Evolutionary conservation across 2,797 vertebrate genomes (phyloP).

Genomic region (Nyctibius grandis): DNA sequence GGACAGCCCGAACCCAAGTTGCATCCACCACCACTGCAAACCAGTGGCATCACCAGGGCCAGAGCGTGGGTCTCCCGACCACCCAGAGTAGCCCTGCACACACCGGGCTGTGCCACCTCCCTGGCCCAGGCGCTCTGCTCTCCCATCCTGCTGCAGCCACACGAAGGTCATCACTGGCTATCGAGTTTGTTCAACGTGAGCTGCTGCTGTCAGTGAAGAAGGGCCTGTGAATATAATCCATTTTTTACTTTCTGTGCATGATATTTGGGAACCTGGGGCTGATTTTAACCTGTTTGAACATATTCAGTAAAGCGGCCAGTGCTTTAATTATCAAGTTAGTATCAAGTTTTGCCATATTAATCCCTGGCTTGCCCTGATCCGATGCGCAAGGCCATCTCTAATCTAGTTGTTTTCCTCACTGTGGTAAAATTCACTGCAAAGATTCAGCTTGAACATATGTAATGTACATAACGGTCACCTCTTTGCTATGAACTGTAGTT

Average conservation of each 20-base stretch:
- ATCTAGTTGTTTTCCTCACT: not conserved
- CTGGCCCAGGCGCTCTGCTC: not conserved
- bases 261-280: not conserved
- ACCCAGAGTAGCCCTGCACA: not conserved
- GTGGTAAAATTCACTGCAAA: not conserved
- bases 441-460: not conserved
- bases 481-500: not conserved
- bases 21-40: not conserved
- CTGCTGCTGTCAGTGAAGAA: not conserved
- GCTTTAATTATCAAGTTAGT: not conserved
- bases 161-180: not conserved
- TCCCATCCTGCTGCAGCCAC: not conserved
- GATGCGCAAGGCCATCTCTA: not conserved
- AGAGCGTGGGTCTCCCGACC: not conserved
- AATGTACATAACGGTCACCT: not conserved
- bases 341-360: not conserved
- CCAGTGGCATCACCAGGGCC: not conserved
- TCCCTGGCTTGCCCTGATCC: not conserved
- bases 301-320: not conserved
- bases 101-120: not conserved
- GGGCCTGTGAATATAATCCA: not conserved
- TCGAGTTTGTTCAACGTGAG: rapidly evolving
- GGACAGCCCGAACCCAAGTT: not conserved
- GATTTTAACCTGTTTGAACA: not conserved
- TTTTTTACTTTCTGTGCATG: not conserved